These are phyloP conservation scores for Oedothorax gibbosus DNA, from an alignment of 1,140 invertebrate genomes.

Conservation along the genomic window DNA sequence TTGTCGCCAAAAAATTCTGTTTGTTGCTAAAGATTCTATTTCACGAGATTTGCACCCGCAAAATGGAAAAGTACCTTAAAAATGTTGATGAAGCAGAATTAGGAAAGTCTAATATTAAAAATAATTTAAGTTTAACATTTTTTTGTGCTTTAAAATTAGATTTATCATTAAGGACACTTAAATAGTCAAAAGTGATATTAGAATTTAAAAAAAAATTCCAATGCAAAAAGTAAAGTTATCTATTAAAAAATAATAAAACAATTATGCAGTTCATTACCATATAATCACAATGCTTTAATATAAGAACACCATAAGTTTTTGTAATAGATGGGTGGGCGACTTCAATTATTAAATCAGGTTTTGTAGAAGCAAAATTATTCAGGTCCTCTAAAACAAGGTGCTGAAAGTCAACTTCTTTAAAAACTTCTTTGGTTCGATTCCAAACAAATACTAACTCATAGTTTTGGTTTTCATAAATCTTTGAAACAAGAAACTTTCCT, in stretches of 20 bases:
- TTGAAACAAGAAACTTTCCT: slow-evolving; percentile 63
- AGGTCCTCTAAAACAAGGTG: slow-evolving; percentile 68
- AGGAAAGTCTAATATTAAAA: too few relatives aligned
- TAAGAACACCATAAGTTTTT: slow-evolving; percentile 69
- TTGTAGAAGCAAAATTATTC: slow-evolving; percentile 66
- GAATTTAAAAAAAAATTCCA: too few relatives aligned
- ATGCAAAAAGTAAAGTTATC: too few relatives aligned
- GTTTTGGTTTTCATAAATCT: slow-evolving; percentile 64
- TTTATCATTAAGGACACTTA: too few relatives aligned
- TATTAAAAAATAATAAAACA: not conserved
- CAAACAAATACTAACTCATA: slow-evolving; percentile 72
- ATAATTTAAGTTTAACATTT: too few relatives aligned
- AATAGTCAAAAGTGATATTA: too few relatives aligned
- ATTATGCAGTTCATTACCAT: slow-evolving; percentile 67
- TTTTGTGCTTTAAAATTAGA: too few relatives aligned
- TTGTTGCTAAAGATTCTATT: too few relatives aligned
- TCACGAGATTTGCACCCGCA: too few relatives aligned
- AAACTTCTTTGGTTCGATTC: slow-evolving; percentile 70
- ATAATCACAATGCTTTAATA: slow-evolving; percentile 70
- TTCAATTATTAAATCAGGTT: slow-evolving; percentile 74
- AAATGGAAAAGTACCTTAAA: too few relatives aligned
- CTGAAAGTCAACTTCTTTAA: slow-evolving; percentile 65
- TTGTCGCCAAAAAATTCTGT: too few relatives aligned
- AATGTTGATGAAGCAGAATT: too few relatives aligned
- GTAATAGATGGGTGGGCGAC: slow-evolving; percentile 75